Evolutionary conservation across 2,888 invertebrate genomes (phyloP), one percentile per base, ranked within the genome.

Genomic region (Drosophila niveifrons): DNA sequence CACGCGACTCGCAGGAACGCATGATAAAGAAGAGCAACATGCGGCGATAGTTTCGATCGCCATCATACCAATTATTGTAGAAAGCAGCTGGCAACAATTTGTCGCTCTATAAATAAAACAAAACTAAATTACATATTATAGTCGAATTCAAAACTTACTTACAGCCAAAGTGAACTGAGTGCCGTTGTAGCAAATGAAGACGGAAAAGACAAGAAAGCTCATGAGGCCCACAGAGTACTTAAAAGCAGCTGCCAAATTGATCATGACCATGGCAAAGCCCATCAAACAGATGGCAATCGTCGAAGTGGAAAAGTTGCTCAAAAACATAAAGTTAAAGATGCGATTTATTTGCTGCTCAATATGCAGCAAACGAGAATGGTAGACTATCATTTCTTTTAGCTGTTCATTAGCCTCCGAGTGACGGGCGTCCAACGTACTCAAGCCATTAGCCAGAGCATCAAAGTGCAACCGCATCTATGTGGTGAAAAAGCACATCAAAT

Each of bases 61-160:
- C 92, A 9, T 91, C 90, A 56, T 90, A 90, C 92, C 92, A 91
- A 47, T 91, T 91, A 17, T 80, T 89, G 31, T 91, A 81, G 31
- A 91, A 90, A 2, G 90, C 89, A 8, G 90, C 88, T 0, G 81
- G 74, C 53, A 88, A 34, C 10, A 91, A 28, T 66, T 88, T 75
- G 11, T 78, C 82, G 50, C 84, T 84, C 91, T 84, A n/a, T 4
- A 62, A 55, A 4, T 2, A 23, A 10, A 47, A 3, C n/a, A 2
- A 23, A 3, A 3, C 0, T 8, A 8, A 28, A 51, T 23, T 7
- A 10, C 1, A n/a, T 3, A 3, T 2, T 1, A 23, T 15, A 9
- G 18, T 11, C 0, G 2, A 41, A 2, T 7, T 1, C 0, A 47
- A 1, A 0, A 1, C 1, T 4, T 29, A 78, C 87, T 72, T 66